Conservation (phyloP, 2,888 invertebrate species). For the Pantelozetes paolii region DNA sequence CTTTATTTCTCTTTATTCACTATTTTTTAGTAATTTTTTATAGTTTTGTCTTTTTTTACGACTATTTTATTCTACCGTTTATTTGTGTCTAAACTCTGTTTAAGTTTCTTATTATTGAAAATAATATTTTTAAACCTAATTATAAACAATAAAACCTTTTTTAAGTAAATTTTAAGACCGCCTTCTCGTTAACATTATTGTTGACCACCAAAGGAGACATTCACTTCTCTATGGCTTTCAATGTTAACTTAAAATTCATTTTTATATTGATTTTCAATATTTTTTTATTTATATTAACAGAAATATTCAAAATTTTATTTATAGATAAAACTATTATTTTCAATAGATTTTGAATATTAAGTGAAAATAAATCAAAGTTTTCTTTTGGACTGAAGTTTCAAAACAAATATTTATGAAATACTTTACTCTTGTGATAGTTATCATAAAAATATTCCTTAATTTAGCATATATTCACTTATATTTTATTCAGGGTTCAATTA, state of each 20-base stretch:
- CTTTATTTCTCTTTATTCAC: neutral
- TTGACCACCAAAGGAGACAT: constrained; percentile 26
- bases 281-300: neutral
- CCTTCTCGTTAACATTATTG: constrained; percentile 7
- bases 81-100: neutral
- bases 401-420: constrained; percentile 2
- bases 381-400: neutral
- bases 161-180: constrained; percentile 2
- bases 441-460: too few relatives aligned
- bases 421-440: too few relatives aligned
- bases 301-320: too few relatives aligned
- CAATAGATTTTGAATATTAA: too few relatives aligned
- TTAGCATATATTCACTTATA: too few relatives aligned
- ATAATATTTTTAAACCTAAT: neutral
- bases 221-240: neutral
- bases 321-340: too few relatives aligned
- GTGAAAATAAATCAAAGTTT: too few relatives aligned
- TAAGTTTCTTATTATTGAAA: neutral
- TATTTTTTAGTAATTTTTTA: neutral
- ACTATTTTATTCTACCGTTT: constrained; percentile 18
- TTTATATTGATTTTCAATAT: neutral
- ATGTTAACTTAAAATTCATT: neutral
- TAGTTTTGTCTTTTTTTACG: constrained; percentile 2
- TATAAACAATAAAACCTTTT: neutral
- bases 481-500: neutral